Percentiles rank a stretch among this genome's conserved stretches.
Evolutionary conservation across 2,888 invertebrate genomes (phyloP).

Genomic region (Cantharis flavilabris): DNA sequence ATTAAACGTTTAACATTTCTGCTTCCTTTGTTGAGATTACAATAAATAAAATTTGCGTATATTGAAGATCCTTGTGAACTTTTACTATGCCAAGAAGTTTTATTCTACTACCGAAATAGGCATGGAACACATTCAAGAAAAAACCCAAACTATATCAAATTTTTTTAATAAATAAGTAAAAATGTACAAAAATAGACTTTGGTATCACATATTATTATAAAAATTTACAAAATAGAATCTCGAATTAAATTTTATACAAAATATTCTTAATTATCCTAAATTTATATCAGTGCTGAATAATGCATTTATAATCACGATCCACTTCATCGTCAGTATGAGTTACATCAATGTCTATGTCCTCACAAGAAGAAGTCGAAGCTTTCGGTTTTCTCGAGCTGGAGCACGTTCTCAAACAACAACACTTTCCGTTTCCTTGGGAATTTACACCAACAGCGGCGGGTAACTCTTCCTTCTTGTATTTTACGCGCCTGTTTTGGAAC

Average conservation of each 20-base stretch:
- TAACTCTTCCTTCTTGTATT: slow-evolving; percentile 87
- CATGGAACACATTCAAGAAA: too few relatives aligned
- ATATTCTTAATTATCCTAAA: not conserved
- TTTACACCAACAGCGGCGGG: slow-evolving; percentile 50
- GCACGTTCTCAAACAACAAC: slow-evolving; percentile 60
- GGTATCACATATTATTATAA: slow-evolving; percentile 14
- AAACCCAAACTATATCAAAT: not conserved
- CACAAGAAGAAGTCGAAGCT: slow-evolving; percentile 45
- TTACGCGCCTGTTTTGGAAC: slow-evolving; percentile 94
- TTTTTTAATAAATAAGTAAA: slow-evolving; percentile 1
- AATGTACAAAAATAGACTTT: slow-evolving; percentile 16
- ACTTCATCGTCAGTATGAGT: slow-evolving; percentile 47
- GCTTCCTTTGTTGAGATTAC: not conserved
- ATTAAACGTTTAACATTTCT: not conserved
- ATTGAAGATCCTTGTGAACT: not conserved
- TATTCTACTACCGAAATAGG: not conserved
- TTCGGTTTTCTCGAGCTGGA: slow-evolving; percentile 41
- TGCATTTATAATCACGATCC: slow-evolving; percentile 2
- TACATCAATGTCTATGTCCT: slow-evolving; percentile 52
- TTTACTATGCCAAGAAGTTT: not conserved
- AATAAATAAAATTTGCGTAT: not conserved
- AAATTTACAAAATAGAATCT: slow-evolving; percentile 6
- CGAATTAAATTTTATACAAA: slow-evolving; percentile 1
- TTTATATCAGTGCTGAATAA: not conserved
- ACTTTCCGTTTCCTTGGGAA: slow-evolving; percentile 47